Conservation (phyloP, 1,140 invertebrate genomes). For the Chrysopa pallens region DNA sequence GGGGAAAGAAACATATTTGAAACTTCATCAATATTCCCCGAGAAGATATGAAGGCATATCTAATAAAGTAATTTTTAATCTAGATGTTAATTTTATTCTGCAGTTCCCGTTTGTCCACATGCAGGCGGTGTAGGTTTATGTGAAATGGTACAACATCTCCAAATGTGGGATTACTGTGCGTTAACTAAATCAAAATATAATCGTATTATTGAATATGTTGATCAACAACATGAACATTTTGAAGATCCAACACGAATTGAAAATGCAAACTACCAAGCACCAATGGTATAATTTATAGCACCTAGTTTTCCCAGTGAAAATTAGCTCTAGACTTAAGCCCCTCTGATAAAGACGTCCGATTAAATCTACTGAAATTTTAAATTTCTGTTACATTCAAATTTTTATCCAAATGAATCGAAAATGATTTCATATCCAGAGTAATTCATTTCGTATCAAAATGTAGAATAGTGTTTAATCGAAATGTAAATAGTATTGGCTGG, state of each 20-base stretch:
- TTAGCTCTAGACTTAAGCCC: background rate
- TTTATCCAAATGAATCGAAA: background rate
- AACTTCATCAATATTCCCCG: too few species aligned
- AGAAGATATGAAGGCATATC: too few species aligned
- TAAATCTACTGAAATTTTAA: too few species aligned
- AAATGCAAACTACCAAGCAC: constrained; percentile 53
- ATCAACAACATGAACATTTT: constrained; percentile 78
- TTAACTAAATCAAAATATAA: constrained; percentile 49
- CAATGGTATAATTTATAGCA: constrained; percentile 30
- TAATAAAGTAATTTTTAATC: background rate
- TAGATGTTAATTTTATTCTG: constrained; percentile 10
- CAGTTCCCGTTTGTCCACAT: constrained; percentile 84
- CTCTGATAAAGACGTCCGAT: background rate
- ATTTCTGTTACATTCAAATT: background rate
- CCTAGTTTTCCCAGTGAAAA: background rate
- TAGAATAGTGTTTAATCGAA: too few species aligned
- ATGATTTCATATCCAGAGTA: background rate
- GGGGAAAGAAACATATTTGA: too few species aligned
- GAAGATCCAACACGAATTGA: constrained; percentile 46
- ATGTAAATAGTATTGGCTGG: too few species aligned
- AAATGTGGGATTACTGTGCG: constrained; percentile 71
- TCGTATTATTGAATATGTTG: constrained; percentile 69
- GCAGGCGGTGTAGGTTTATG: constrained; percentile 83
- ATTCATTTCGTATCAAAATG: background rate
- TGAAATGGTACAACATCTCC: constrained; percentile 84